phyloP scores from a whole-genome alignment of 2,113 vertebrate species.

The Aramus guarauna region DNA sequence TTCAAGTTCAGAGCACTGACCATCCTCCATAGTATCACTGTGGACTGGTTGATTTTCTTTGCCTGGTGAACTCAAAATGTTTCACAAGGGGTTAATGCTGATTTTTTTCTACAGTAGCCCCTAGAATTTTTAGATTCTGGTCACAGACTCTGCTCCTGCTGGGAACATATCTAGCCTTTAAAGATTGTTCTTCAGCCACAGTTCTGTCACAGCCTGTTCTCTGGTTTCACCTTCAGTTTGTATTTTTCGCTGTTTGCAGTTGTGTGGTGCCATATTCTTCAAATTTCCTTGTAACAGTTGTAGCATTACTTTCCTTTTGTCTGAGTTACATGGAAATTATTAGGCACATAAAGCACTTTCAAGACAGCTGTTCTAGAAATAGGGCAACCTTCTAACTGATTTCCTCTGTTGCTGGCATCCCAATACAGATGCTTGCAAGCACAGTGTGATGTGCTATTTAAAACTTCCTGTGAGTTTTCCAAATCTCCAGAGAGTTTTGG shows the following conservation, averaged over 20 bases:
- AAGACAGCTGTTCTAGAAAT: neutral
- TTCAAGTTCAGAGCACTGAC: conserved; percentile 34
- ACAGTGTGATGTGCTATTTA: neutral
- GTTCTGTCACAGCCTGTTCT: neutral
- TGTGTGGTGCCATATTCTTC: neutral
- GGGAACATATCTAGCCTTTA: neutral
- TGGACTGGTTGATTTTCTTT: neutral
- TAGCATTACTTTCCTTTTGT: neutral
- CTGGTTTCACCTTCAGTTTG: neutral
- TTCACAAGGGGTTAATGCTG: conserved; percentile 4
- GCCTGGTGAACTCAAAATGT: neutral
- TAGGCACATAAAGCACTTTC: neutral
- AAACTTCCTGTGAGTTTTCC: conserved; percentile 30
- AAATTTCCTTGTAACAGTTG: neutral
- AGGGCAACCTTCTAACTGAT: neutral
- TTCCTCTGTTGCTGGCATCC: neutral
- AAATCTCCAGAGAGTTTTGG: conserved; percentile 2
- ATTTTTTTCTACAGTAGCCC: neutral
- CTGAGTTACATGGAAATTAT: neutral
- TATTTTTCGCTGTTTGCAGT: neutral
- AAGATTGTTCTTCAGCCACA: conserved; percentile 1
- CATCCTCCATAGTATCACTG: neutral
- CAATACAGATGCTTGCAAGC: neutral
- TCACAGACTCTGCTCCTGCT: neutral
- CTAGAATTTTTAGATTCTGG: neutral